Base-by-base conservation (phyloP, 2,888 invertebrate genomes). In the Lathronympha strigana region DNA sequence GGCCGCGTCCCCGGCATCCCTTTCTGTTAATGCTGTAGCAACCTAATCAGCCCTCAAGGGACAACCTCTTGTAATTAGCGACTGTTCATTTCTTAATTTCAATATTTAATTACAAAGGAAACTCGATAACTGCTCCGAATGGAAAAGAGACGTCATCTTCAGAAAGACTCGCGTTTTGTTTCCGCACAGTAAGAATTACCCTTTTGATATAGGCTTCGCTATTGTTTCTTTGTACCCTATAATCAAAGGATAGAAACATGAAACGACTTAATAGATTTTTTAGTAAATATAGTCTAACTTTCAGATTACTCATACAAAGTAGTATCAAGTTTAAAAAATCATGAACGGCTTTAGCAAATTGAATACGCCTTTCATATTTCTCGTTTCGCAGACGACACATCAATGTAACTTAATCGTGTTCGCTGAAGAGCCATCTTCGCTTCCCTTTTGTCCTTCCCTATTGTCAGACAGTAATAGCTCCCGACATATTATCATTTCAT, bases 71-170 rank as follows among this genome's bases (percentile, higher is more conserved):
- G 88, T 92, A 92, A 92, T 92, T 92, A 92, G 91, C 89, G 92
- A 89, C 91, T 92, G 92, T 91, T 92, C 92, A 92, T 92, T 92
- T 92, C 92, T 92, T 92, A 92, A 92, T 92, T 92, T 92, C 92
- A 92, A 92, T 92, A 92, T 92, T 92, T 92, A 92, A 92, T 92
- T 92, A 92, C 92, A 90, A 92, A 92, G 92, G 92, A 91, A 91
- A 91, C 90, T 90, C 91, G 88, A 91, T 79, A 89, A 91, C 85
- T 91, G 89, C 87, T 80, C 69, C 76, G 77, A 81, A 86, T 76
- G 80, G 79, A 80, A 87, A 82, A 83, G 86, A 90, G 88, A 92
- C 92, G 92, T 92, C 92, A 92, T 87, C 86, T 78, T 84, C 92
- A 91, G 89, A 89, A 88, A 89, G 86, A 86, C 81, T 85, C 76